Evolutionary conservation across 1,140 invertebrate species (phyloP).

Genomic region (Macrobrachium rosenbergii): DNA sequence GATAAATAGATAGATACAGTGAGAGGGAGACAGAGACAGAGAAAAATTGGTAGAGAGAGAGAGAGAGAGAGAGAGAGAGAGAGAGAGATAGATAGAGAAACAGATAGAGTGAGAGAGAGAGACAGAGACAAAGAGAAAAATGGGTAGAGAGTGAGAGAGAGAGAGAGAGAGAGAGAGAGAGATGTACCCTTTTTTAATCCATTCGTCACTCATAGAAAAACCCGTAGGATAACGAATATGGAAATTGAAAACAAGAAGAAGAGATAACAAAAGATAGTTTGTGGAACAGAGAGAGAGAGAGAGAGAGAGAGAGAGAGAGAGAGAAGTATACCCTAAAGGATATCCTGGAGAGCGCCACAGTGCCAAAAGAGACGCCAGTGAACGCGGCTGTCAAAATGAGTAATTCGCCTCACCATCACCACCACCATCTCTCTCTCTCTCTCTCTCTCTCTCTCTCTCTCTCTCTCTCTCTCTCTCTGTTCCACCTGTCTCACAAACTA

Average conservation of each 20-base stretch:
- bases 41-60: neutral
- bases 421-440: no score
- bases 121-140: neutral
- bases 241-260: neutral
- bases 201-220: neutral
- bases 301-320: slow-evolving; percentile 32
- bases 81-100: neutral
- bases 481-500: neutral
- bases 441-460: slow-evolving; percentile 25
- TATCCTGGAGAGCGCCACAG: neutral
- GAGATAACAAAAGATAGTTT: neutral
- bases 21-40: neutral
- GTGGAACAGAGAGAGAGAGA: slow-evolving; percentile 21
- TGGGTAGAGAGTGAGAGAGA: neutral
- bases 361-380: neutral
- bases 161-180: slow-evolving; percentile 6
- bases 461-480: slow-evolving; percentile 29
- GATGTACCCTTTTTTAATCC: neutral
- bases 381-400: neutral
- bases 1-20: no score
- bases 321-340: neutral
- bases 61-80: neutral
- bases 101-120: neutral
- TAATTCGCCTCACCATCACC: neutral
- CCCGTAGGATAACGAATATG: neutral